Evolutionary conservation across 2,113 vertebrate species (phyloP).

Genomic region (Tautogolabrus adspersus): DNA sequence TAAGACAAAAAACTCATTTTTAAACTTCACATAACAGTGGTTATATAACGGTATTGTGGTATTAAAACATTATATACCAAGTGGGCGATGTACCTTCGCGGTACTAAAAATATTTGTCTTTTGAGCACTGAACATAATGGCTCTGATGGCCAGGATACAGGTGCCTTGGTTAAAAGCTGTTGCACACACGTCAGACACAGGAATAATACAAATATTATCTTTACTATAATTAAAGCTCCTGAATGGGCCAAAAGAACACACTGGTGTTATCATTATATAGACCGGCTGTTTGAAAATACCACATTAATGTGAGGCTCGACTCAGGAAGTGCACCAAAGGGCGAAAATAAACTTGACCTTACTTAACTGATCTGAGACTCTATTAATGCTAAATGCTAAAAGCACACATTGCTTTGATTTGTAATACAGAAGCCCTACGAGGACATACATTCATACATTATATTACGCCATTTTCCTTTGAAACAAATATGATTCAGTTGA

Average conservation of each 20-base stretch:
- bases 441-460: too few species aligned
- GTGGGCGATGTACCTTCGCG: neutral
- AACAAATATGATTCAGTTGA: too few species aligned
- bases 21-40: neutral
- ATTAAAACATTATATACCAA: constrained; percentile 16
- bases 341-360: constrained; percentile 59
- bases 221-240: constrained; percentile 64
- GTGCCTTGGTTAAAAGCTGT: constrained; percentile 60
- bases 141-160: constrained; percentile 74
- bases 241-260: constrained; percentile 50
- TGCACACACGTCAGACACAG: constrained; percentile 36
- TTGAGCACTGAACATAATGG: constrained; percentile 21
- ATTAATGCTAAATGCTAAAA: neutral
- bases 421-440: too few species aligned
- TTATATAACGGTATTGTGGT: neutral
- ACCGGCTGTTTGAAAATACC: constrained; percentile 56
- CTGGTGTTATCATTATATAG: constrained; percentile 44
- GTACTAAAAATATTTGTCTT: constrained; percentile 43
- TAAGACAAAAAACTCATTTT: neutral
- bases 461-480: too few species aligned
- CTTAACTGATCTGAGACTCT: constrained; percentile 12
- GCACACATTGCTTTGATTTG: constrained; percentile 6
- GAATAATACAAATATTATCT: constrained; percentile 74
- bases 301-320: constrained; percentile 30
- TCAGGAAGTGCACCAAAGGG: constrained; percentile 64